These are phyloP conservation scores for Drosophila santomea DNA, from an alignment of 1,140 invertebrate genomes.

Conservation along the genomic window DNA sequence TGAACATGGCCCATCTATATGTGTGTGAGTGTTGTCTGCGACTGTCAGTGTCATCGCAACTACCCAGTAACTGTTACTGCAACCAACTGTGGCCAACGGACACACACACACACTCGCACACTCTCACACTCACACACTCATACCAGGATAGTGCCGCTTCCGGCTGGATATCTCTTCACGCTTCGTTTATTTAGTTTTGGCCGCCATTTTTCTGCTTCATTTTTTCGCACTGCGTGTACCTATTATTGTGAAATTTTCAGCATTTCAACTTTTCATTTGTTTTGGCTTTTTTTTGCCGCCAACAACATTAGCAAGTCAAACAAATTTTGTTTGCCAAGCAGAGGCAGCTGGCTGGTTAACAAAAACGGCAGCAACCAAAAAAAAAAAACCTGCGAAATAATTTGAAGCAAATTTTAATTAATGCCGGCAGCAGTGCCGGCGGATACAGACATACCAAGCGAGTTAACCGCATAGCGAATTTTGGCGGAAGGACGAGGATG, in stretches of 20 bases:
- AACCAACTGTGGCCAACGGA: conserved; percentile 40
- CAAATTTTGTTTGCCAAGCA: conserved; percentile 68
- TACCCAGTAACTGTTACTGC: conserved; percentile 29
- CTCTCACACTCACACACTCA: neutral
- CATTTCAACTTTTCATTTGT: neutral
- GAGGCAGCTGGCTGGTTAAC: conserved; percentile 12
- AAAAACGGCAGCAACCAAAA: neutral
- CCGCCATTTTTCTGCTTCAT: conserved; percentile 47
- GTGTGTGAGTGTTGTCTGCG: conserved; percentile 33
- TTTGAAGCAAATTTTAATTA: conserved; percentile 80
- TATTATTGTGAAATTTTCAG: conserved; percentile 33
- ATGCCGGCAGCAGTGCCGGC: conserved; percentile 41
- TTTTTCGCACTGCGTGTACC: conserved; percentile 16
- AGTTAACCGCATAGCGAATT: conserved; percentile 56
- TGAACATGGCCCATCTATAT: conserved; percentile 29
- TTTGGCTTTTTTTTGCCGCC: neutral
- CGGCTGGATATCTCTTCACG: conserved; percentile 71
- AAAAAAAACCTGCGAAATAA: conserved; percentile 49
- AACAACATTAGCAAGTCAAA: conserved; percentile 61
- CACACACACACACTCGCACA: conserved; percentile 14
- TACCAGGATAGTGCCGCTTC: conserved; percentile 30
- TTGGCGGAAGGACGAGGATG: conserved; percentile 47
- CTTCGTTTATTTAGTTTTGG: conserved; percentile 79
- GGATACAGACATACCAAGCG: conserved; percentile 19
- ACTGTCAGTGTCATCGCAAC: conserved; percentile 41